Base-by-base conservation (phyloP, 2,888 invertebrate species). In the Morpho deidamia region DNA sequence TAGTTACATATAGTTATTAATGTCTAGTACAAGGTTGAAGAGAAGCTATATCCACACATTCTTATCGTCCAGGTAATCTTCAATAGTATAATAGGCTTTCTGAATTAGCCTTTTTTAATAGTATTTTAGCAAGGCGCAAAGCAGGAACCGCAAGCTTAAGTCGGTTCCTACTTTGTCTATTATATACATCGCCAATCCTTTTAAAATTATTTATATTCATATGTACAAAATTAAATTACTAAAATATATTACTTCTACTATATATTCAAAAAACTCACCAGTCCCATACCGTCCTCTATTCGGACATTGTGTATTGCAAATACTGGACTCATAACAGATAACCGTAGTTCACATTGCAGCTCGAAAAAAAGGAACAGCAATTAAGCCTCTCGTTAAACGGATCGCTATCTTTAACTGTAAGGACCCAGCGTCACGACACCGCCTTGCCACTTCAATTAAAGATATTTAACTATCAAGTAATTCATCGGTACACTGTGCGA, bases 361-460 rank as follows among this genome's bases (percentile, higher is more conserved):
- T 45, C 14, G 39, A 49, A 69, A 75, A 76, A 71, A 76, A 78
- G 78, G n/a, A 76, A 68, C 73, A 72, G 72, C 74, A 78, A 82
- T 80, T 78, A 70, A 76, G 73, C 69, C 68, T 66, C 72, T 71
- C 72, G 71, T 71, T 73, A 76, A 80, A 79, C 73, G 73, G 70
- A 82, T 85, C 86, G 85, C 74, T 59, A 73, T 87, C 85, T 85
- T 86, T 85, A 85, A 85, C 83, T 80, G 82, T 77, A 69, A 74
- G 69, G 72, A 72, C 73, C 76, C 66, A 69, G 72, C 69, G 78
- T 76, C 82, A 84, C 84, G 81, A 83, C 70, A 78, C 68, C 69
- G 64, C 59, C 74, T 67, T 67, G 64, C n/a, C n/a, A 76, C 74
- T 79, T 76, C 73, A 81, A 83, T 85, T 83, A 84, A 74, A 80